Percentiles rank a stretch among this genome's conserved stretches.
These are phyloP conservation scores for Chiloscyllium plagiosum DNA, from an alignment of 2,113 vertebrate genomes.

Conservation along the genomic window DNA sequence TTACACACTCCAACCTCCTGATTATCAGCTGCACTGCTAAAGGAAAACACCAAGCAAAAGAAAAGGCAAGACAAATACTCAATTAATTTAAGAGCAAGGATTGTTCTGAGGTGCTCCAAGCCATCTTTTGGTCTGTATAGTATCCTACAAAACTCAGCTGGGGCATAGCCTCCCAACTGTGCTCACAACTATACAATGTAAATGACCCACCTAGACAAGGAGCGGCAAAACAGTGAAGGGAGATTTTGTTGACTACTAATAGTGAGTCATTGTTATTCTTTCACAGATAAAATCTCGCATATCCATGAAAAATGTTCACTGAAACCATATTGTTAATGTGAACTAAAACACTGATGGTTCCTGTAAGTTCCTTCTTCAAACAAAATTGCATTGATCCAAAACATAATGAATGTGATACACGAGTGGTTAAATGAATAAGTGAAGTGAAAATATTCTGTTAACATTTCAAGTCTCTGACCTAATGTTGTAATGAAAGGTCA, in stretches of 20 bases:
- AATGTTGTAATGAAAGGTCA: no score
- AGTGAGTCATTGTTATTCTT: not conserved
- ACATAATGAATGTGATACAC: not conserved
- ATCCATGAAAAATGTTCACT: not conserved
- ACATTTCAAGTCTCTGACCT: not conserved
- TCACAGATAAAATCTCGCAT: not conserved
- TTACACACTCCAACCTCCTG: not conserved
- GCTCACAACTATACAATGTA: not conserved
- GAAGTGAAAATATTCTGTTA: not conserved
- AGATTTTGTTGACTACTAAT: not conserved
- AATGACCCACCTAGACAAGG: not conserved
- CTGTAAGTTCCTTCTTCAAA: not conserved
- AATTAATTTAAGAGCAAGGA: not conserved
- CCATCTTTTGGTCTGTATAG: no score
- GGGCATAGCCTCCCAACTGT: not conserved
- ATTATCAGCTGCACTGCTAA: not conserved
- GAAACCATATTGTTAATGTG: not conserved
- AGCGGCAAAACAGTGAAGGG: not conserved
- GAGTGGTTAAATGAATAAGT: not conserved
- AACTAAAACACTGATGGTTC: not conserved
- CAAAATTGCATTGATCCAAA: not conserved
- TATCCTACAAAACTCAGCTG: not conserved
- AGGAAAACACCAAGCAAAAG: not conserved
- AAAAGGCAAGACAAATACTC: not conserved
- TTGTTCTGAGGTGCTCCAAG: not conserved